These are phyloP conservation scores for Camponotus fellah DNA, from an alignment of 2,888 invertebrate species.

Conservation along the genomic window DNA sequence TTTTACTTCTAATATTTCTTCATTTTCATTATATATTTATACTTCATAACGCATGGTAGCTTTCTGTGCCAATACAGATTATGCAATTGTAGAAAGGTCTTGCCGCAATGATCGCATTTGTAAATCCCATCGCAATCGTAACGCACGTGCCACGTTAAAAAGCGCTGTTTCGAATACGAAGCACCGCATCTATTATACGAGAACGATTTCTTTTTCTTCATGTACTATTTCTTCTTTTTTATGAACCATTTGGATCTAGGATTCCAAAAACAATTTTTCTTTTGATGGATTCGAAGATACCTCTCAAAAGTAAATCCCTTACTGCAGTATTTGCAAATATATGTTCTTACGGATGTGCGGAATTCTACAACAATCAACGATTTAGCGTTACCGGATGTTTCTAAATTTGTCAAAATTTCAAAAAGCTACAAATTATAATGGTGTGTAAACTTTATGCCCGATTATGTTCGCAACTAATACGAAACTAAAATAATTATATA, in stretches of 20 bases:
- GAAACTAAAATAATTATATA: too few species aligned
- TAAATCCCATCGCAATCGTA: conserved; percentile 71
- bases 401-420: background rate
- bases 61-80: conserved; percentile 59
- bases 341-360: background rate
- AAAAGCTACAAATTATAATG: background rate
- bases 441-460: too few species aligned
- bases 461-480: background rate
- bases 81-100: conserved; percentile 64
- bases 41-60: background rate
- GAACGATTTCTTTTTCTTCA: conserved; percentile 55
- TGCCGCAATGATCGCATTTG: conserved; percentile 62
- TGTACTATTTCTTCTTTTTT: too few species aligned
- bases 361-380: conserved; percentile 15
- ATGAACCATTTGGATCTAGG: conserved; percentile 42
- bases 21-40: too few species aligned
- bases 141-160: conserved; percentile 67
- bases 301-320: conserved; percentile 73
- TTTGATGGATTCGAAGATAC: conserved; percentile 69
- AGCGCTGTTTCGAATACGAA: conserved; percentile 68
- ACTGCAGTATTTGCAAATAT: conserved; percentile 73
- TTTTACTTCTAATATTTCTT: too few species aligned
- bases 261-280: conserved; percentile 75
- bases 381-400: background rate
- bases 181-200: conserved; percentile 71